These are phyloP conservation scores for Pammene aurita DNA, from an alignment of 2,888 invertebrate genomes.

Conservation along the genomic window DNA sequence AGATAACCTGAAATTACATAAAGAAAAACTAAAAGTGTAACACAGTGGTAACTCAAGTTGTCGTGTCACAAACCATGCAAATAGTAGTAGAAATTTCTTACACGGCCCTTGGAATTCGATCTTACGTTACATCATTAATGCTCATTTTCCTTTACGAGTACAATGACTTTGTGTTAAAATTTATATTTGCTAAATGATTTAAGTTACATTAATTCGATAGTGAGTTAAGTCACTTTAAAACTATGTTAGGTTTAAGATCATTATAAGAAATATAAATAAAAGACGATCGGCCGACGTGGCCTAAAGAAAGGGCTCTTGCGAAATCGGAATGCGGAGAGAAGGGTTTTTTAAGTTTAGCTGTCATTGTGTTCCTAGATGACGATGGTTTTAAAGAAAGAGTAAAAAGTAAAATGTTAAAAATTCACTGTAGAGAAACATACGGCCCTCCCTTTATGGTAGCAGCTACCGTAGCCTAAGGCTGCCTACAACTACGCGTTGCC, in stretches of 20 bases:
- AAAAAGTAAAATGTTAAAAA: neutral
- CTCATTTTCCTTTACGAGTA: neutral
- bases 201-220: neutral
- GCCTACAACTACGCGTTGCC: no score
- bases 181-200: neutral
- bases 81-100: neutral
- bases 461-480: no score
- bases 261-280: neutral
- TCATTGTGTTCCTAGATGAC: neutral
- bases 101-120: neutral
- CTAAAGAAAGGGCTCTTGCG: conserved; percentile 5
- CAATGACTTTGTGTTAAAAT: neutral
- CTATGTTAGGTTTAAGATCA: neutral
- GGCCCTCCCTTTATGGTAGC: no score
- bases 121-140: neutral
- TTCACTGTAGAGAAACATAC: neutral
- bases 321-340: neutral
- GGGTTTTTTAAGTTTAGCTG: neutral
- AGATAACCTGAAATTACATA: no score
- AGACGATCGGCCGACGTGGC: neutral
- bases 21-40: no score
- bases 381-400: neutral
- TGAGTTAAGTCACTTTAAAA: neutral
- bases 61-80: neutral
- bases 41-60: no score